Base-by-base conservation (phyloP, 2,797 vertebrate species). In the Sphenodon punctatus region DNA sequence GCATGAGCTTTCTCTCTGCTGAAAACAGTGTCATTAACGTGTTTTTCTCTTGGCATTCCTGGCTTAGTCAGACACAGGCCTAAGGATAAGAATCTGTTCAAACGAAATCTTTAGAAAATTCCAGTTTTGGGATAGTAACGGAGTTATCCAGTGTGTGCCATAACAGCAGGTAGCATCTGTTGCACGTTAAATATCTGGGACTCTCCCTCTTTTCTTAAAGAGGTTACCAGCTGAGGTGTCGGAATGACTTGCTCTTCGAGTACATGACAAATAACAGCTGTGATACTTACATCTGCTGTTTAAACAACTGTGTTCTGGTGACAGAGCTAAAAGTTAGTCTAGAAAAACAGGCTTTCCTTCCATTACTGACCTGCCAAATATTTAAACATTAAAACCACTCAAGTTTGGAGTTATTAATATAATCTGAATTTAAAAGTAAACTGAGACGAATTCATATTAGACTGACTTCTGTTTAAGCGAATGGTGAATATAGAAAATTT, bases 151-250 rank as follows among this genome's bases (percentile, higher is more conserved):
- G 91, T 92, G 89, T 91, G 89, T 13, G 2, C 81, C 82, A 76
- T 89, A 88, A 80, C 67, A 81, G 56, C 78, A 91, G 76, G 85
- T 91, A 91, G 88, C 88, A 90, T 88, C 76, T 86, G 64, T 80
- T 90, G 88, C 85, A 88, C 83, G 84, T 88, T 91, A 92, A 95
- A 92, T 93, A 93, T 90, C 93, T 93, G 88, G 84, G 84, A 61
- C 74, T 86, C 75, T 83, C 74, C 86, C 75, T 83, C 81, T 87
- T 68, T 82, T 91, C 60, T 86, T 36, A 63, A 87, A 84, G 85
- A 75, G 76, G 55, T 85, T 88, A 82, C 87, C 82, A 91, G 82
- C 88, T 90, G 88, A 88, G 82, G 87, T 86, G 80, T 88, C 89
- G 82, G 88, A 64, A 86, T 83, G 68, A 82, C 84, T 83, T 90